These are phyloP conservation scores for Actias luna DNA, from an alignment of 2,888 invertebrate genomes.

Conservation along the genomic window DNA sequence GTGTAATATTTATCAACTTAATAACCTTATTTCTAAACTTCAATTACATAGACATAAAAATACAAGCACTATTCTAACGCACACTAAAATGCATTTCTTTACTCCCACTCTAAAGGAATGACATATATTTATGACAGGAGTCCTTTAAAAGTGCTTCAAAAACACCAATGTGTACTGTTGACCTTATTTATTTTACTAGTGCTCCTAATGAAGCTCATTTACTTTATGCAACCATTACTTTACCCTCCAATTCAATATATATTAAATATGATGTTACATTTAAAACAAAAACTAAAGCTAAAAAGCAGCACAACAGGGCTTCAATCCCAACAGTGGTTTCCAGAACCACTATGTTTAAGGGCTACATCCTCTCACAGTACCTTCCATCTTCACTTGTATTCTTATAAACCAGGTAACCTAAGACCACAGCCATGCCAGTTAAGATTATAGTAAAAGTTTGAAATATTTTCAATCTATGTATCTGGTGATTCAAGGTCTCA, in stretches of 20 bases:
- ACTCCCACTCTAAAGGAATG: no score
- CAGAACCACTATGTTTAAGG: conserved; percentile 53
- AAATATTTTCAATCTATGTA: conserved; percentile 56
- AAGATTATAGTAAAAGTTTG: conserved; percentile 59
- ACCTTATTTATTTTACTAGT: background rate
- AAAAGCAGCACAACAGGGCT: conserved; percentile 33
- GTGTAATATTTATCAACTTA: background rate
- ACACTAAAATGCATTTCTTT: no score
- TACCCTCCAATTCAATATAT: conserved; percentile 41
- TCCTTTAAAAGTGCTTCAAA: background rate
- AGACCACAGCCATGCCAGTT: conserved; percentile 50
- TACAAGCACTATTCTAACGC: no score
- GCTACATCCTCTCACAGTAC: conserved; percentile 70
- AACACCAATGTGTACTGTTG: background rate
- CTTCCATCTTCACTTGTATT: conserved; percentile 47
- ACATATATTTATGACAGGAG: background rate
- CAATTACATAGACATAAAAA: no score
- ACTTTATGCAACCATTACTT: conserved; percentile 30
- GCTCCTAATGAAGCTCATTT: background rate
- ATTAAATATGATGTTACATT: conserved; percentile 43
- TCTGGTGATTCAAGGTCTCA: conserved; percentile 50
- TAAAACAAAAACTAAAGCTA: conserved; percentile 37
- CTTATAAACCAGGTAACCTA: conserved; percentile 60
- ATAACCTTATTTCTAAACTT: no score
- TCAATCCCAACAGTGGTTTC: conserved; percentile 50